Conservation (phyloP, 2,797 vertebrate species). For the Neosilurus mollespiculum region DNA sequence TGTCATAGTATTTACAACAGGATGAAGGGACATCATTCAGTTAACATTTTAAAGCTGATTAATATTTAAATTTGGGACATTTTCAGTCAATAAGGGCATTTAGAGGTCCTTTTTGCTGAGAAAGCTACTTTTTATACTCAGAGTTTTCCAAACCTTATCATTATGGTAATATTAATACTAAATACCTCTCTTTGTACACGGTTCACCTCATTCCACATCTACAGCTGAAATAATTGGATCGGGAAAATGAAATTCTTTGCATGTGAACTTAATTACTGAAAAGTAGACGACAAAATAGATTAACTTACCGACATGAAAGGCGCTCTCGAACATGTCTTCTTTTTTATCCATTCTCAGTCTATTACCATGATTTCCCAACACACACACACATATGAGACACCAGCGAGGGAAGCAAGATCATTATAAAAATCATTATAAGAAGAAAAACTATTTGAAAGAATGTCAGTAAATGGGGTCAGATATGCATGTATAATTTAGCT, state of each 20-base stretch:
- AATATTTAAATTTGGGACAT: not conserved
- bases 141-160: not conserved
- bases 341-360: constrained; percentile 9
- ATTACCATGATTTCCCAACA: constrained; percentile 6
- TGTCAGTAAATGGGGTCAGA: constrained; percentile 37
- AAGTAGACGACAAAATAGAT: not conserved
- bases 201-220: not conserved
- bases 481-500: constrained; percentile 36
- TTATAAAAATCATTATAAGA: constrained; percentile 38
- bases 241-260: not conserved
- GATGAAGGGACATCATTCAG: not conserved
- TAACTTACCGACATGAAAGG: not conserved
- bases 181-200: not conserved
- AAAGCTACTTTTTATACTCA: not conserved
- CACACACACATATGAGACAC: not conserved
- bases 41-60: not conserved
- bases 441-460: constrained; percentile 31
- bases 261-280: not conserved
- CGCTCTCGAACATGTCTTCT: not conserved
- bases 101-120: not conserved
- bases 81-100: not conserved
- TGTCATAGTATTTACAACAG: not conserved
- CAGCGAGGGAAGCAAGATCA: constrained; percentile 17
- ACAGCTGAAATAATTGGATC: not conserved
- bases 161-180: not conserved